Evolutionary conservation across 2,888 invertebrate species (phyloP).

Genomic region (Leptinotarsa tumamoca): DNA sequence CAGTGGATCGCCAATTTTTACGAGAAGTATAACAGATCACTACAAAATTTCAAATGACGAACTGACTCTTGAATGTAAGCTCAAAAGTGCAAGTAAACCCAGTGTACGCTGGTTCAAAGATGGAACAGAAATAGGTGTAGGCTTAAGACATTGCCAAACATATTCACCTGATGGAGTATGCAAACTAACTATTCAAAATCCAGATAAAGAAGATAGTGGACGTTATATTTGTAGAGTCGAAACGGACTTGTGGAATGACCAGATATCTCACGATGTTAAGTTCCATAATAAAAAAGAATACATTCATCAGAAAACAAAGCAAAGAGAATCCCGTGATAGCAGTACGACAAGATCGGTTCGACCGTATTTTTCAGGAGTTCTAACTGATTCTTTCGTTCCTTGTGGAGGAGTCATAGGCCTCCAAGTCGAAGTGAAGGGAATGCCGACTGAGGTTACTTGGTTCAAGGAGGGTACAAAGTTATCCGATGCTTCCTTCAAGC

Average conservation of each 20-base stretch:
- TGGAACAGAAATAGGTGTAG: slow-evolving; percentile 69
- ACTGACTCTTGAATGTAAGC: slow-evolving; percentile 81
- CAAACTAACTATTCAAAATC: slow-evolving; percentile 75
- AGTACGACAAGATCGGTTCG: slow-evolving; percentile 62
- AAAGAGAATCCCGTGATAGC: slow-evolving; percentile 61
- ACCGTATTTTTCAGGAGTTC: slow-evolving; percentile 77
- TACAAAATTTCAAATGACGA: slow-evolving; percentile 81
- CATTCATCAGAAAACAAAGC: slow-evolving; percentile 65
- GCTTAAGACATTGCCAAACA: slow-evolving; percentile 74
- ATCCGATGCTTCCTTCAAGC: slow-evolving; percentile 72
- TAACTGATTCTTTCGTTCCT: slow-evolving; percentile 80
- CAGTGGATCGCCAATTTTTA: slow-evolving; percentile 79
- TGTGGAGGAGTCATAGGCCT: slow-evolving; percentile 84
- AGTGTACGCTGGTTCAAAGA: slow-evolving; percentile 83
- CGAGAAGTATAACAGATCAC: slow-evolving; percentile 77
- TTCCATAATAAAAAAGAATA: slow-evolving; percentile 68
- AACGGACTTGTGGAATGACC: slow-evolving; percentile 78
- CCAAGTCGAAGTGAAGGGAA: slow-evolving; percentile 82
- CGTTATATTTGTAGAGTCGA: slow-evolving; percentile 82
- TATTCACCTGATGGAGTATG: slow-evolving; percentile 82
- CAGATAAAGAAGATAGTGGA: slow-evolving; percentile 78
- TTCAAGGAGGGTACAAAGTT: slow-evolving; percentile 72
- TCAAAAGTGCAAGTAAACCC: slow-evolving; percentile 80
- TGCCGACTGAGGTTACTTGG: slow-evolving; percentile 82
- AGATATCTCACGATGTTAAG: slow-evolving; percentile 79